A percentile compares a stretch with the other conserved stretches of the same genome.
phyloP scores from a whole-genome alignment of 1,140 invertebrate species.

The Bombyx mandarina region DNA sequence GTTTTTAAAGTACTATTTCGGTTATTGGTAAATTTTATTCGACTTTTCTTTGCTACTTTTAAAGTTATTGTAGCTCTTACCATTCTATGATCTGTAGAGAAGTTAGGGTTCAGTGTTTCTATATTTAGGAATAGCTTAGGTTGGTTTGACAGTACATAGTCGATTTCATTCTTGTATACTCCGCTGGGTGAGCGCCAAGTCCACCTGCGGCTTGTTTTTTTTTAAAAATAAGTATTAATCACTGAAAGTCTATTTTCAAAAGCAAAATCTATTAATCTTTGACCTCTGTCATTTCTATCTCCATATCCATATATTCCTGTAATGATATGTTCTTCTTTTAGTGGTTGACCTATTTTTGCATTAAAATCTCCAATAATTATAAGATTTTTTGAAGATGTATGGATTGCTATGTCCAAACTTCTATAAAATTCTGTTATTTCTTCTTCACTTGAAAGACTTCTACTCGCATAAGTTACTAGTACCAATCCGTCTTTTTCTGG shows the following conservation, averaged over 20 bases:
- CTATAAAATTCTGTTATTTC: conserved; percentile 10
- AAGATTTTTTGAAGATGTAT: conserved; percentile 1
- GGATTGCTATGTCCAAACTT: conserved; percentile 3
- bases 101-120: conserved; percentile 4
- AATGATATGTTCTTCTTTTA: conserved; percentile 4
- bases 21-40: background rate
- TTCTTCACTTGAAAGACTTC: background rate
- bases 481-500: too few species aligned
- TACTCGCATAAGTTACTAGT: too few species aligned
- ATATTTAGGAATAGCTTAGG: conserved; percentile 3
- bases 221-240: conserved; percentile 8
- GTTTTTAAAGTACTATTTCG: background rate
- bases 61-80: conserved; percentile 7
- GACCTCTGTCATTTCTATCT: conserved; percentile 11
- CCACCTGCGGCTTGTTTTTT: conserved; percentile 8
- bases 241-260: conserved; percentile 9
- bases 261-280: conserved; percentile 9
- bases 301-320: conserved; percentile 11
- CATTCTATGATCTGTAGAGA: conserved; percentile 6
- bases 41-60: conserved; percentile 3
- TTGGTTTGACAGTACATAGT: conserved; percentile 6
- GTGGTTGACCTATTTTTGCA: conserved; percentile 10
- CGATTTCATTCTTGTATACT: conserved; percentile 9
- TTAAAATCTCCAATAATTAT: conserved; percentile 12
- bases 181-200: conserved; percentile 10